phyloP scores from a whole-genome alignment of 2,888 invertebrate genomes.

The Eumacrocentrus americanus region DNA sequence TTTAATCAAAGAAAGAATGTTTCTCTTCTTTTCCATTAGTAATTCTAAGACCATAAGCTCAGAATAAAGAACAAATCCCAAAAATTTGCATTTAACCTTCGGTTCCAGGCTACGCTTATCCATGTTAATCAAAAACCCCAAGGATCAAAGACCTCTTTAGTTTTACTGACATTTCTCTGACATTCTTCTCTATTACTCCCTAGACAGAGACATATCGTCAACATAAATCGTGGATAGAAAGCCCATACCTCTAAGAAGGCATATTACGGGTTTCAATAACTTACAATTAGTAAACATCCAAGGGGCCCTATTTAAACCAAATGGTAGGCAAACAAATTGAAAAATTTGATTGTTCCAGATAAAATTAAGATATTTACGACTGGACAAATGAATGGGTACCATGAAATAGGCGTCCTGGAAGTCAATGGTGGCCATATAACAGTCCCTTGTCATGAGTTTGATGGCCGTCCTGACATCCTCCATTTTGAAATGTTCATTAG shows the following conservation, averaged over 20 bases:
- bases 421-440: conserved; percentile 28
- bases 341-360: conserved; percentile 19
- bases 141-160: too few species aligned
- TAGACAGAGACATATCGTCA: too few species aligned
- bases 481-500: conserved; percentile 35
- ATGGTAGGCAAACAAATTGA: conserved; percentile 27
- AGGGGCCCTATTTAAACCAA: conserved; percentile 27
- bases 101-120: conserved; percentile 18
- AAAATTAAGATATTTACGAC: conserved; percentile 32
- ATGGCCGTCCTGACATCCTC: conserved; percentile 35
- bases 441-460: conserved; percentile 26
- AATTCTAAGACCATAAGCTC: conserved; percentile 19
- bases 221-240: conserved; percentile 14
- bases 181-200: too few species aligned
- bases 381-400: conserved; percentile 24
- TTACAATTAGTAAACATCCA: conserved; percentile 32
- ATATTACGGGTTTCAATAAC: conserved; percentile 27
- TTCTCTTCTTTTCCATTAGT: conserved; percentile 11
- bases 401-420: conserved; percentile 29
- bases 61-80: conserved; percentile 24
- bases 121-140: conserved; percentile 23
- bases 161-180: too few species aligned
- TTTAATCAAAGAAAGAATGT: conserved; percentile 5
- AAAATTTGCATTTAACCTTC: conserved; percentile 6
- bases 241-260: conserved; percentile 5